Conservation (phyloP, 2,113 vertebrate genomes). For the Uropsilus gracilis region DNA sequence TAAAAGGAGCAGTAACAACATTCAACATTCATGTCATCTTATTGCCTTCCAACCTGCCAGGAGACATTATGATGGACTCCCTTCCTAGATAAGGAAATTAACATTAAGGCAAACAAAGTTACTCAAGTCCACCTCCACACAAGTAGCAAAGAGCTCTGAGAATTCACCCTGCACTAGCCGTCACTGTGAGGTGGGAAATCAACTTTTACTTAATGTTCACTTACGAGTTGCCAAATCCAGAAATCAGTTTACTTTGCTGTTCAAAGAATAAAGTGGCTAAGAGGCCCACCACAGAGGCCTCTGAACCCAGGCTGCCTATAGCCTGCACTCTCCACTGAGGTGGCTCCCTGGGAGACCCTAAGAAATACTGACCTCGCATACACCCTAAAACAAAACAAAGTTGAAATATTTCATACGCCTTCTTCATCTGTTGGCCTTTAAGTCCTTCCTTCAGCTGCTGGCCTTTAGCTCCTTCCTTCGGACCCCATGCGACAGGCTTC, state of each 20-base stretch:
- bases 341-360: not conserved
- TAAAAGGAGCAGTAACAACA: not conserved
- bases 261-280: not conserved
- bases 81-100: not conserved
- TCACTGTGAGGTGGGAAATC: not conserved
- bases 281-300: not conserved
- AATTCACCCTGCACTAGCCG: not conserved
- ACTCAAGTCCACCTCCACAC: not conserved
- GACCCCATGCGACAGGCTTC: conserved; percentile 48
- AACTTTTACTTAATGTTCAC: not conserved
- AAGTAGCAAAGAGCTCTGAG: not conserved
- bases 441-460: too few relatives aligned
- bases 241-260: not conserved
- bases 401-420: conserved; percentile 77
- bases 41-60: not conserved
- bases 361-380: not conserved
- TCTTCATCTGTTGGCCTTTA: too few relatives aligned
- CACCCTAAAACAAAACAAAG: not conserved
- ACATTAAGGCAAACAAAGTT: not conserved
- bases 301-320: accelerated
- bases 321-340: not conserved
- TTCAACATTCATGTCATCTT: not conserved
- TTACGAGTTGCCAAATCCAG: not conserved
- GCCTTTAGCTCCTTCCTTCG: conserved; percentile 78
- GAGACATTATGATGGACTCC: not conserved